Base-by-base conservation (phyloP, 2,888 invertebrate species). In the Plebejus melissa region DNA sequence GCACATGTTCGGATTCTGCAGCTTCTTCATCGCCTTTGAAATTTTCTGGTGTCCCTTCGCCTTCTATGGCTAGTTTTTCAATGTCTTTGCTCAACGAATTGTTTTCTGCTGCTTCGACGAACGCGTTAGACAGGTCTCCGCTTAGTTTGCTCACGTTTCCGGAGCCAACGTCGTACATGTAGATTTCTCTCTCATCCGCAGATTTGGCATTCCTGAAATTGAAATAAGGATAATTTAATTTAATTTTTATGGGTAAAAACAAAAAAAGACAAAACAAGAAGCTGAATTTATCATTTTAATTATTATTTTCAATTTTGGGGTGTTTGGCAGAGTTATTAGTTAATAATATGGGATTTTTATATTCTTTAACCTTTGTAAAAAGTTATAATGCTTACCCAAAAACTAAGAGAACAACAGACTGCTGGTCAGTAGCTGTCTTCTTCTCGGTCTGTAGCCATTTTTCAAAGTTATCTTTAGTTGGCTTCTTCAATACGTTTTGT, bases 31-130 rank as follows among this genome's bases (percentile, higher is more conserved):
- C 90, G 36, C 87, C 87, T 58, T 86, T 83, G 80, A 93, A 93
- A 72, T 84, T 86, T 82, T 91, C 93, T 65, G 90, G 92, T 74
- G 83, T 86, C 69, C 94, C 94, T 78, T 94, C 92, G 75, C 94
- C 94, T 83, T 91, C 90, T 74, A 94, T 93, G 36, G 94, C 94
- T 46, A 95, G 88, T 80, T 94, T 93, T 81, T 95, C 95, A 78
- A 95, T 90, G 79, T 96, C 95, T 87, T 95, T 95, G 79, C 95
- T 95, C 72, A 94, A 90, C 9, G 97, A 95, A 87, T 98, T 98
- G 80, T 96, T 97, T 89, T 97, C 97, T 36, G 98, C 98, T 70
- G 97, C 97, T 84, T 97, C 96, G 1, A 97, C 97, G 82, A 98
- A 98, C 58, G 97, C 97, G 74, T 96, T 95, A 4, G 97, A 97